Percentiles rank a stretch among this genome's conserved stretches.
Evolutionary conservation across 2,888 invertebrate species (phyloP).

Genomic region (Rhamphomyia laevipes): DNA sequence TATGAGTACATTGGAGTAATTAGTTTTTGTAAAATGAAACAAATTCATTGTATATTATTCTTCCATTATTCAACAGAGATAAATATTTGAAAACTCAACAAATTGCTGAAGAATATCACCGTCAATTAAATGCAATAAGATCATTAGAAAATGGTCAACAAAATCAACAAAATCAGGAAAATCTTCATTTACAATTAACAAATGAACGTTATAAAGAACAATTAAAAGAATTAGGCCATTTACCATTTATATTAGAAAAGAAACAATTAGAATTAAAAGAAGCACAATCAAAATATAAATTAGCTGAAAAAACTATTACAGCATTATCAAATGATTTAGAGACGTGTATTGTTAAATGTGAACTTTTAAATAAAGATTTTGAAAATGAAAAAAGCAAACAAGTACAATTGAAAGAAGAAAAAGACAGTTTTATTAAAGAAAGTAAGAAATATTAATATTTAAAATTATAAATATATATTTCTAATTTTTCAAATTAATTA

Average conservation of each 20-base stretch:
- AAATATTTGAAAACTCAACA: constrained; percentile 14
- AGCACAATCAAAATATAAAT: constrained; percentile 10
- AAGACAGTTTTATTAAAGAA: background rate
- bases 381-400: constrained; percentile 7
- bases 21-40: too few relatives aligned
- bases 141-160: too few relatives aligned
- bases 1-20: too few relatives aligned
- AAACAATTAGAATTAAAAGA: constrained; percentile 13
- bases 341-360: constrained; percentile 14
- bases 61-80: constrained; percentile 2
- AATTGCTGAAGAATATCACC: constrained; percentile 11
- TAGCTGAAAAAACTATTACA: constrained; percentile 12
- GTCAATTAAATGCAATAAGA: constrained; percentile 5
- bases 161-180: constrained; percentile 3
- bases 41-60: too few relatives aligned
- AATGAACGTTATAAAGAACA: constrained; percentile 13
- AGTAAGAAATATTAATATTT: too few relatives aligned
- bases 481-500: too few relatives aligned
- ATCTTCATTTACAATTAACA: background rate
- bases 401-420: background rate
- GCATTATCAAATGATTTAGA: constrained; percentile 13
- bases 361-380: constrained; percentile 11
- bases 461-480: too few relatives aligned
- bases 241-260: constrained; percentile 12
- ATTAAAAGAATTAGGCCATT: constrained; percentile 10